Evolutionary conservation across 92 coral and sea anemone genomes (phyloP).

Genomic region (Umimayanthus kanabou): DNA sequence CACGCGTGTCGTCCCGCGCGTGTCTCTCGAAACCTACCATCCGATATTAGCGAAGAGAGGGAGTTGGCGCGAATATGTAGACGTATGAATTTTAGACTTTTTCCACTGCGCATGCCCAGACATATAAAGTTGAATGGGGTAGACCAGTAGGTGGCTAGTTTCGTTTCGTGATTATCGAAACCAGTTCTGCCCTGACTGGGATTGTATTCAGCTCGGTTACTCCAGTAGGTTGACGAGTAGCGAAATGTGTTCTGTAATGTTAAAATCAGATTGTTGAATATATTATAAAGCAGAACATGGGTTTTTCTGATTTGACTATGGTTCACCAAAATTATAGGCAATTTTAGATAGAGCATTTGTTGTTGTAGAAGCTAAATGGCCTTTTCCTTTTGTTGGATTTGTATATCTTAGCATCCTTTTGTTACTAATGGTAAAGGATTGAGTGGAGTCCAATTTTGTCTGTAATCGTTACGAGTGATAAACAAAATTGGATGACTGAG

Average conservation of each 20-base stretch:
- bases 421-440: too few species aligned
- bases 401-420: too few species aligned
- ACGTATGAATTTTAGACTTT: constrained; percentile 40
- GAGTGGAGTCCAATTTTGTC: too few species aligned
- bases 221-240: constrained; percentile 49
- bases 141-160: constrained; percentile 52
- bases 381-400: too few species aligned
- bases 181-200: constrained; percentile 43
- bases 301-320: too few species aligned
- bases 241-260: constrained; percentile 47
- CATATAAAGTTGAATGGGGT: constrained; percentile 49
- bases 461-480: too few species aligned
- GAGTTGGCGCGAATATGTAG: constrained; percentile 40
- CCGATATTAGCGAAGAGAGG: constrained; percentile 54
- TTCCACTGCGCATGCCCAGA: constrained; percentile 52
- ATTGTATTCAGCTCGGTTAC: constrained; percentile 8
- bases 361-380: too few species aligned
- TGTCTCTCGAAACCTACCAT: constrained; percentile 46
- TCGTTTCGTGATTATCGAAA: constrained; percentile 41
- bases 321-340: too few species aligned
- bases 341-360: too few species aligned
- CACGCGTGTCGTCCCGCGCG: constrained; percentile 45
- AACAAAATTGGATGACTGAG: too few species aligned
- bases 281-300: neutral
- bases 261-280: neutral